Evolutionary conservation across 1,140 invertebrate genomes (phyloP).

Genomic region (Cotesia vestalis): DNA sequence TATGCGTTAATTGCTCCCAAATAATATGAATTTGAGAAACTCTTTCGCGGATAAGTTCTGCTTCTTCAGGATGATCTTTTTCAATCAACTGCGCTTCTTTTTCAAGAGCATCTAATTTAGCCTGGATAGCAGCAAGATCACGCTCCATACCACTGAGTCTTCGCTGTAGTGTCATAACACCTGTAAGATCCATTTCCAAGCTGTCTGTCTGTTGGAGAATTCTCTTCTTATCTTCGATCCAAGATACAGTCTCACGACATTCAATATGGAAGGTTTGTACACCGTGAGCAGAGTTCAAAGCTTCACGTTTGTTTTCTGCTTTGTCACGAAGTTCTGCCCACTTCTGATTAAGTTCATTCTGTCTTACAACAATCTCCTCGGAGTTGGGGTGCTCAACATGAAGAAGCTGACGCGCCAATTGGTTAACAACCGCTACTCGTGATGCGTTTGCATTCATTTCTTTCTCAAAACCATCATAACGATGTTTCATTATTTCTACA

Average conservation of each 20-base stretch:
- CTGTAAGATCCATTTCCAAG: conserved; percentile 93
- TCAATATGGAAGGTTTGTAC: conserved; percentile 99
- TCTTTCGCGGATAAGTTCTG: conserved; percentile 88
- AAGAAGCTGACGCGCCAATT: conserved; percentile 91
- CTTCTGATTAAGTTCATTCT: conserved; percentile 87
- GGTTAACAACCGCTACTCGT: conserved; percentile 96
- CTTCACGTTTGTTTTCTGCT: conserved; percentile 93
- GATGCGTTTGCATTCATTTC: conserved; percentile 99
- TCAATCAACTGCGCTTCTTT: conserved; percentile 92
- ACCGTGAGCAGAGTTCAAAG: conserved; percentile 94
- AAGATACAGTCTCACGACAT: conserved; percentile 96
- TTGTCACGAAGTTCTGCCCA: conserved; percentile 89
- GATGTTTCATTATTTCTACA: conserved; percentile 99
- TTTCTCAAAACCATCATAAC: conserved; percentile 99
- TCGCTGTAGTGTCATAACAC: conserved; percentile 84
- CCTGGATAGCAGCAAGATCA: conserved; percentile 97
- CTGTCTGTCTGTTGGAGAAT: conserved; percentile 94
- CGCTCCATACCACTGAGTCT: conserved; percentile 97
- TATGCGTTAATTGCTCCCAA: conserved; percentile 96
- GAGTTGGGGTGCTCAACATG: conserved; percentile 98
- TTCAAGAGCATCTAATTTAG: conserved; percentile 92
- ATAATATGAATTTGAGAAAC: conserved; percentile 88
- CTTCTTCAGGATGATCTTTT: conserved; percentile 95
- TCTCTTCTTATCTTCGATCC: conserved; percentile 99
- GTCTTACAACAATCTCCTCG: conserved; percentile 89